Base-by-base conservation (phyloP, 2,888 invertebrate species). In the Diaprepes abbreviatus region DNA sequence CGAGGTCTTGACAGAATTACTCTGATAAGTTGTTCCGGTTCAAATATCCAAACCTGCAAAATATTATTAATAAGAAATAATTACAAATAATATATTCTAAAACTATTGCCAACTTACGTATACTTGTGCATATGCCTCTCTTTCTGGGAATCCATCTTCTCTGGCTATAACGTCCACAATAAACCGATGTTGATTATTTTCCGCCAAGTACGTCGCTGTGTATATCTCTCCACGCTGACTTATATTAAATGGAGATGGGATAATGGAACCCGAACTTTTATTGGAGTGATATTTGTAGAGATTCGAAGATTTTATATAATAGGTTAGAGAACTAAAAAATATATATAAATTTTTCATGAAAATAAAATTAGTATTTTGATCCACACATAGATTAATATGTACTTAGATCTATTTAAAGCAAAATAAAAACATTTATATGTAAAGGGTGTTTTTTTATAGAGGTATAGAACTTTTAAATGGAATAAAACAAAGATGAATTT, bases 181-280 rank as follows among this genome's bases (percentile, higher is more conserved):
- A 80, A 96, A 96, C 50, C 94, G 86, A 79, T 95, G 94, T 77
- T 95, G 94, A 79, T 93, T 93, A 83, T 95, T 96, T 80, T 96
- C 95, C 0, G 93, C 91, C 90, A 96, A 92, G 78, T 92, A 92
- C 28, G 91, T 89, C 0, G 94, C 92, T 0, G 95, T 95, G 68
- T 88, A 88, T 24, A 94, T 83, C 82, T 88, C 84, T 74, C 94
- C 93, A 74, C 89, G 89, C 58, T 90, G 89, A 0, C 90, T 90
- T 3, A 94, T 90, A 72, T 92, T 91, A 79, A 96, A 96, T 0
- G 96, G 96, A 38, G 94, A 94, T 0, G 95, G 95, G 16, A 95
- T 92, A 16, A 96, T 93, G 0, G 94, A 94, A 0, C 95, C 95
- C 2, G 93, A 93, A 17, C 93, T 89, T 78, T 89, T 88, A 21